A percentile compares a stretch with the other conserved stretches of the same genome.
These are phyloP conservation scores for Acanthaster planci DNA, from an alignment of 35 echinoderm and acorn worm genomes.

Conservation along the genomic window DNA sequence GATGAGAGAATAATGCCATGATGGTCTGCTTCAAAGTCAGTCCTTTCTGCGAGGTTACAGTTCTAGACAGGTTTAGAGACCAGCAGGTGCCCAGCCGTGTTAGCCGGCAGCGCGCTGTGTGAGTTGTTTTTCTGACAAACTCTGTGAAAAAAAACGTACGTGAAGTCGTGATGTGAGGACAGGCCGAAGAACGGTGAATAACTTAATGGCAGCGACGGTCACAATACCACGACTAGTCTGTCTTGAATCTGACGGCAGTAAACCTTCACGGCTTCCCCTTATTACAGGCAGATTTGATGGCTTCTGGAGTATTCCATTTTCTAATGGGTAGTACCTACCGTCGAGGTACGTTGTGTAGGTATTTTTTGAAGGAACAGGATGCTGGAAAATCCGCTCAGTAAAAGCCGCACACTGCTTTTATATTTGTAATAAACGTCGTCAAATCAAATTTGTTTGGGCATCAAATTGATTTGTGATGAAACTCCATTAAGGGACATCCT, in stretches of 20 bases:
- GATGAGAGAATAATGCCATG: neutral
- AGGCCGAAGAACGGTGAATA: neutral
- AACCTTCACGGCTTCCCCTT: slow-evolving; percentile 3
- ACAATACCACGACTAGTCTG: neutral
- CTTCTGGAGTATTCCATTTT: slow-evolving; percentile 23
- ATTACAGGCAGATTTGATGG: slow-evolving; percentile 11
- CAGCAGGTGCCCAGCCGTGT: slow-evolving; percentile 4
- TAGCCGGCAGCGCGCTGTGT: neutral
- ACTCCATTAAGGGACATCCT: too few species aligned
- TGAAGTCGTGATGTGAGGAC: neutral
- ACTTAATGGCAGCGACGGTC: neutral
- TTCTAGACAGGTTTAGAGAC: slow-evolving; percentile 15
- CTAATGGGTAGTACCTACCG: neutral
- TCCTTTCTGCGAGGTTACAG: neutral
- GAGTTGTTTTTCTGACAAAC: too few species aligned
- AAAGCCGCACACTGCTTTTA: too few species aligned
- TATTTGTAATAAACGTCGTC: too few species aligned
- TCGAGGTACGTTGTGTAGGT: too few species aligned
- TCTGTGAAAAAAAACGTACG: too few species aligned
- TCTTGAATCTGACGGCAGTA: neutral
- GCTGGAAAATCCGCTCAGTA: too few species aligned
- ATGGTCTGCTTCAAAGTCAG: neutral
- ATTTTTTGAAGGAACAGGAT: too few species aligned
- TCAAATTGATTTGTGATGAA: too few species aligned
- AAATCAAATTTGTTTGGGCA: too few species aligned